Conservation (phyloP, 2,113 vertebrate species). For the Neolamprologus falcicula region DNA sequence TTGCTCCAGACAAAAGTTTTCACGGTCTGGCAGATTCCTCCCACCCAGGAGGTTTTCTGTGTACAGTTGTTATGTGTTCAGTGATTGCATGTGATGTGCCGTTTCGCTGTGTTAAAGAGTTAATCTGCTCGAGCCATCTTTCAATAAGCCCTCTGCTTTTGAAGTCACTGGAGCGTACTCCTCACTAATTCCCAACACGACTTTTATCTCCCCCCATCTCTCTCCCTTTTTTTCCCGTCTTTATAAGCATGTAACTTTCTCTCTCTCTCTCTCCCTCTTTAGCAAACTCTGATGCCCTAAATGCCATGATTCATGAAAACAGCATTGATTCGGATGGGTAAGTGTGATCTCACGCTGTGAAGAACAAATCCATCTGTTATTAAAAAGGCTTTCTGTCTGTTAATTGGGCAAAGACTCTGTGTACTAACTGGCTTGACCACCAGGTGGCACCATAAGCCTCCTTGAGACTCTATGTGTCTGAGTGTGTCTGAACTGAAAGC, state of each 20-base stretch:
- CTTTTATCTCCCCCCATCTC: background rate
- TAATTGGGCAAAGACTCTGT: background rate
- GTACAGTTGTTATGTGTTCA: background rate
- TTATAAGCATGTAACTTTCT: background rate
- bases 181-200: background rate
- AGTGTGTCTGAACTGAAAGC: background rate
- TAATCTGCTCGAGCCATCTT: constrained; percentile 35
- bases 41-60: background rate
- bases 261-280: background rate
- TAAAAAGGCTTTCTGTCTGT: background rate
- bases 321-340: constrained; percentile 85
- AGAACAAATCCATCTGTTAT: background rate
- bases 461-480: background rate
- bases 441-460: constrained; percentile 47
- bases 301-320: constrained; percentile 87
- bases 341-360: constrained; percentile 20
- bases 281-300: constrained; percentile 92
- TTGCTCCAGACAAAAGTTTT: background rate
- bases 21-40: background rate
- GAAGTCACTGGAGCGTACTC: constrained; percentile 25
- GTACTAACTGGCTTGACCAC: background rate
- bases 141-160: constrained; percentile 37
- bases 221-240: background rate
- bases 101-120: constrained; percentile 23
- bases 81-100: background rate